Percentiles rank a stretch among this genome's conserved stretches.
Conservation (phyloP, 2,797 vertebrate species). For the Ctenosaura bakeri region DNA sequence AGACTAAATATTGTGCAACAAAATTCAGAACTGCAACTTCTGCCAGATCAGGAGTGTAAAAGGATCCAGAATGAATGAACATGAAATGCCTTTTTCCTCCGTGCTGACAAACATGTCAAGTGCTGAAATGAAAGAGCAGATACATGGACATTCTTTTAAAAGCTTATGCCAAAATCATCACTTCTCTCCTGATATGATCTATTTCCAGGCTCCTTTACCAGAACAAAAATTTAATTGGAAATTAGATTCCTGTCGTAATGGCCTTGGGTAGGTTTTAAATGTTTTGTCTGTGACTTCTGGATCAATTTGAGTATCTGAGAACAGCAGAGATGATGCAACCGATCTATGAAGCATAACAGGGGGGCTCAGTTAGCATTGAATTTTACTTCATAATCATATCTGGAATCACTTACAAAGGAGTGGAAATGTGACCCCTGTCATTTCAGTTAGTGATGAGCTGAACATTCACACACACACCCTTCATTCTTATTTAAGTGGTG, state of each 20-base stretch:
- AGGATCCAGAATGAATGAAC: not conserved
- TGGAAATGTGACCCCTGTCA: not conserved
- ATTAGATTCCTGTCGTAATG: slow-evolving; percentile 32
- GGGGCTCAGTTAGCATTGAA: not conserved
- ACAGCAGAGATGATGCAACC: slow-evolving; percentile 3
- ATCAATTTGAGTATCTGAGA: slow-evolving; percentile 18
- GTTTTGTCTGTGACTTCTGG: slow-evolving; percentile 22
- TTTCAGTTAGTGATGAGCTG: not conserved
- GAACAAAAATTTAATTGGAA: slow-evolving; percentile 45
- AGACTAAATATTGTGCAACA: not conserved
- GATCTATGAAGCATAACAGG: not conserved
- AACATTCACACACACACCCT: not conserved
- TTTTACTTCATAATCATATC: not conserved
- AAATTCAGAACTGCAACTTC: slow-evolving; percentile 15
- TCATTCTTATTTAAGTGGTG: not conserved
- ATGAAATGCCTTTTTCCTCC: slow-evolving; percentile 4
- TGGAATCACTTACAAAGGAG: not conserved
- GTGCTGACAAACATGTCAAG: slow-evolving; percentile 36
- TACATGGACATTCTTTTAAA: slow-evolving; percentile 14
- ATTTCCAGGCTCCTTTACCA: slow-evolving; percentile 26
- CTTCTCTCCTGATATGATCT: slow-evolving; percentile 3
- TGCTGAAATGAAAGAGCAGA: slow-evolving; percentile 22
- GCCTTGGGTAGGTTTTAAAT: slow-evolving; percentile 26
- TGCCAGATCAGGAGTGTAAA: not conserved
- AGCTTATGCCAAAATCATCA: slow-evolving; percentile 13